These are phyloP conservation scores for Pristionchus arcanus DNA, from an alignment of 2,888 invertebrate species.

Conservation along the genomic window DNA sequence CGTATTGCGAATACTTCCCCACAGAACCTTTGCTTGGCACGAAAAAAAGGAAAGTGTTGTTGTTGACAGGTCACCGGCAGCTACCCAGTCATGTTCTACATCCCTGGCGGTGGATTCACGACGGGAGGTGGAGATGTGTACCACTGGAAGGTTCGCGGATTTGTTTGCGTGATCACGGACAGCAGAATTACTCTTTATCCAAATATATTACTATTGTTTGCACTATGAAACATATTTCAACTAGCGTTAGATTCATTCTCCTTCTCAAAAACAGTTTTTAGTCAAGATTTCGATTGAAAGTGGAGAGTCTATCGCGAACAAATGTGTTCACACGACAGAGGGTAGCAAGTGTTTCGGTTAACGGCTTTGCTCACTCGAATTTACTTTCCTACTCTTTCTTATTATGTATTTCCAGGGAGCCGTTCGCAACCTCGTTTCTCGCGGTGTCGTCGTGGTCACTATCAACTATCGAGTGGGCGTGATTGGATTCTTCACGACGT, in stretches of 20 bases:
- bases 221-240: neutral
- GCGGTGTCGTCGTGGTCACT: conserved; percentile 25
- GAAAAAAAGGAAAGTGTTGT: too few relatives aligned
- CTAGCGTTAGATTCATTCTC: too few relatives aligned
- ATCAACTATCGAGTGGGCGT: conserved; percentile 38
- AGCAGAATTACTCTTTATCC: neutral
- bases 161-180: neutral
- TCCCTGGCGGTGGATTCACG: neutral
- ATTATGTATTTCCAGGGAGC: neutral
- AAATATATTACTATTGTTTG: neutral
- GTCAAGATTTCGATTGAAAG: neutral
- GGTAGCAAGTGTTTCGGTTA: neutral
- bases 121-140: conserved; percentile 7
- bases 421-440: conserved; percentile 26
- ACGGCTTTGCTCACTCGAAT: neutral
- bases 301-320: neutral
- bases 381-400: neutral
- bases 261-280: too few relatives aligned
- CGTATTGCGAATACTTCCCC: too few relatives aligned
- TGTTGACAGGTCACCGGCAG: neutral
- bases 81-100: conserved; percentile 23
- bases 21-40: too few relatives aligned
- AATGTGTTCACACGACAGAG: neutral
- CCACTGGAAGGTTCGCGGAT: neutral
- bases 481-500: conserved; percentile 48